phyloP scores from a whole-genome alignment of 1,140 invertebrate species.

The Bicyclus anynana region DNA sequence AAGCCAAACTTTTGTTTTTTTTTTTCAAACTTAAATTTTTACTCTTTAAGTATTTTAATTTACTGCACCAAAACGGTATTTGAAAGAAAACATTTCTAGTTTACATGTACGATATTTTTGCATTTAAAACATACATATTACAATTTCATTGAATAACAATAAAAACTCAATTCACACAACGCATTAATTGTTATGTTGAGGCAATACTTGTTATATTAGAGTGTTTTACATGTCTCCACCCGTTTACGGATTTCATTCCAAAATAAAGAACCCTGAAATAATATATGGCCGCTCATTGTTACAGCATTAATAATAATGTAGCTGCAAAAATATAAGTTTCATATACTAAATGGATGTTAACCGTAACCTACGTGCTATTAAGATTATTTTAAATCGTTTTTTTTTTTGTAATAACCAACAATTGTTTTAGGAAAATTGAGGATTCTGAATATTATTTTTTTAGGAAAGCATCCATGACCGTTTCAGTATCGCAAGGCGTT shows the following conservation, averaged over 20 bases:
- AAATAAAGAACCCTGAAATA: constrained; percentile 29
- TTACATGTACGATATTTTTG: background rate
- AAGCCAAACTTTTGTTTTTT: no score
- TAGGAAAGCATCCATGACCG: constrained; percentile 42
- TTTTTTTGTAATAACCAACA: constrained; percentile 52
- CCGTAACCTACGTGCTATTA: constrained; percentile 54
- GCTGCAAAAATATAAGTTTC: constrained; percentile 60
- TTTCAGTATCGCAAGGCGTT: constrained; percentile 37
- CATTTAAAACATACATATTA: background rate
- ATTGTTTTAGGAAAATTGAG: constrained; percentile 58
- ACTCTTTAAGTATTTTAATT: no score
- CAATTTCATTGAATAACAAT: background rate
- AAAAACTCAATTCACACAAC: background rate
- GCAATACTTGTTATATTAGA: constrained; percentile 16
- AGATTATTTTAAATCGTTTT: constrained; percentile 45
- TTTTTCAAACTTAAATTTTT: no score
- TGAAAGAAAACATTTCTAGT: no score
- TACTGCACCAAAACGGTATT: no score
- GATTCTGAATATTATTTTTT: constrained; percentile 46
- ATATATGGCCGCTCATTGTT: constrained; percentile 53
- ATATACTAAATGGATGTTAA: constrained; percentile 43
- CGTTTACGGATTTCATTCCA: constrained; percentile 23
- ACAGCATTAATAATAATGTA: constrained; percentile 48
- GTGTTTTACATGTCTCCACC: constrained; percentile 23
- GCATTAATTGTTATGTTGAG: constrained; percentile 2